These are phyloP conservation scores for Cantharis nigra DNA, from an alignment of 2,888 invertebrate genomes.

Conservation along the genomic window DNA sequence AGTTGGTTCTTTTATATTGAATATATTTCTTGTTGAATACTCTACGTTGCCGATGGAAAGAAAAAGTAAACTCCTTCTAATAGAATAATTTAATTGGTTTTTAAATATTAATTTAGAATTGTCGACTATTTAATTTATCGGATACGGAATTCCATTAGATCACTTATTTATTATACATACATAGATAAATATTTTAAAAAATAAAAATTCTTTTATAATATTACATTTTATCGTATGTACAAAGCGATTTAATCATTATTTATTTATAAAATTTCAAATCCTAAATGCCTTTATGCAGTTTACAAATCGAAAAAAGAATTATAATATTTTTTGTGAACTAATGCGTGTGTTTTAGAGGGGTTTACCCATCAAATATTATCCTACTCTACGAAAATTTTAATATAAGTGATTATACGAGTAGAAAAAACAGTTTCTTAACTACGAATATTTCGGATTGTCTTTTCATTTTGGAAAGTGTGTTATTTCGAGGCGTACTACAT, in stretches of 20 bases:
- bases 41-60: no score
- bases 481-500: not conserved
- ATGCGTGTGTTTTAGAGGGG: not conserved
- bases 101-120: not conserved
- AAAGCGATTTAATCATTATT: conserved; percentile 22
- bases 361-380: not conserved
- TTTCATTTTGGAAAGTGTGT: not conserved
- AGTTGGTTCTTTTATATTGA: no score
- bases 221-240: conserved; percentile 1
- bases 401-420: not conserved
- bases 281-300: conserved; percentile 54
- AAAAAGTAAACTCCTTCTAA: not conserved
- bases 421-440: not conserved
- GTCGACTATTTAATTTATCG: conserved; percentile 23
- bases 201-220: conserved; percentile 23
- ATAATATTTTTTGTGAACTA: not conserved
- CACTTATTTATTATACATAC: conserved; percentile 4
- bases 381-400: not conserved
- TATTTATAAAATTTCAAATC: conserved; percentile 49
- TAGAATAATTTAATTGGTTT: not conserved
- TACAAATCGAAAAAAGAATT: conserved; percentile 40
- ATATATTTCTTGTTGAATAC: no score
- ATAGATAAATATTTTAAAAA: conserved; percentile 26
- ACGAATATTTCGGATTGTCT: conserved; percentile 2
- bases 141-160: conserved; percentile 12